Conservation (phyloP, 30 jellyfish, hydroid and myxozoan genomes). For the Hydractinia symbiolongicarpus region DNA sequence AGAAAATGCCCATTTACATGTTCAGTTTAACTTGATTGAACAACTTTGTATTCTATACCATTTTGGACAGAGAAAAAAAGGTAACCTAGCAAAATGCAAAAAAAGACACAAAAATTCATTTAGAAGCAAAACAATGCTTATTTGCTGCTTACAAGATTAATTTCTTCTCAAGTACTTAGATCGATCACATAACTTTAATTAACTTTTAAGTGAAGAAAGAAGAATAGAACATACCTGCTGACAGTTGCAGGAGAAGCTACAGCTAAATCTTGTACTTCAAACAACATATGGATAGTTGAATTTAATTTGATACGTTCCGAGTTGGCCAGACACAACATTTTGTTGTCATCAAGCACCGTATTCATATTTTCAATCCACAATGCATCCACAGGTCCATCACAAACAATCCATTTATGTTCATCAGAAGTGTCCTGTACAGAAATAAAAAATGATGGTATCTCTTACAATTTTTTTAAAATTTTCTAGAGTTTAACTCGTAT, state of each 20-base stretch:
- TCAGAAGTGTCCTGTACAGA: slow-evolving; percentile 68
- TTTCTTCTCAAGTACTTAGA: too few relatives aligned
- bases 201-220: not conserved
- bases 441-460: not conserved
- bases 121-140: too few relatives aligned
- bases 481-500: not conserved
- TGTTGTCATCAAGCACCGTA: slow-evolving; percentile 92
- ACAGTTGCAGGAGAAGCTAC: slow-evolving; percentile 97
- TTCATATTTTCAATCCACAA: slow-evolving; percentile 95
- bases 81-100: too few relatives aligned
- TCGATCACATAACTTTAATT: too few relatives aligned
- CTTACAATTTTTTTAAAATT: not conserved
- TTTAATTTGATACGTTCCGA: slow-evolving; percentile 87
- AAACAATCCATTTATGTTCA: slow-evolving; percentile 90
- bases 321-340: slow-evolving; percentile 92
- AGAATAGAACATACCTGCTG: slow-evolving; percentile 53
- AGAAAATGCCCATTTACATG: too few relatives aligned
- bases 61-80: too few relatives aligned
- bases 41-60: too few relatives aligned
- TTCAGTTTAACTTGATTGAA: too few relatives aligned
- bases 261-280: slow-evolving; percentile 90
- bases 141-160: too few relatives aligned
- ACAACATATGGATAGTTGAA: slow-evolving; percentile 77
- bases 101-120: too few relatives aligned
- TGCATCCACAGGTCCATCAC: slow-evolving; percentile 98